These are phyloP conservation scores for Teleopsis dalmanni DNA, from an alignment of 1,140 invertebrate genomes.

Conservation along the genomic window DNA sequence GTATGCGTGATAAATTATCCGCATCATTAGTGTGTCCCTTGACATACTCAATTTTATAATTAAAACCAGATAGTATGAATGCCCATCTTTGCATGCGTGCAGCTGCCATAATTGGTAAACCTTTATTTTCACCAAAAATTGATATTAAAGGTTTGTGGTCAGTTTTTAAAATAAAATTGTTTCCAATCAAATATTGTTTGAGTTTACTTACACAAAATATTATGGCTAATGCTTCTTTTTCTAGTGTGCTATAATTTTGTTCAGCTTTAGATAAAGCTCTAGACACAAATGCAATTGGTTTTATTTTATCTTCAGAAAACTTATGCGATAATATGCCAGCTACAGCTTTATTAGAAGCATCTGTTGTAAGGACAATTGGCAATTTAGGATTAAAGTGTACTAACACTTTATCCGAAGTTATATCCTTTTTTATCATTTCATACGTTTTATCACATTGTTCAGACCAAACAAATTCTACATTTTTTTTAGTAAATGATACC, in stretches of 20 bases:
- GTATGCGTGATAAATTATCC: slow-evolving; percentile 3
- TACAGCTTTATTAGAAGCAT: not conserved
- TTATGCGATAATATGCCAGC: not conserved
- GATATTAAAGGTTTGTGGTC: slow-evolving; percentile 48
- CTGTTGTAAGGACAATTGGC: not conserved
- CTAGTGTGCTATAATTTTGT: slow-evolving; percentile 1
- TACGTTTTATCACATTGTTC: slow-evolving; percentile 22
- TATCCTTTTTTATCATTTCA: slow-evolving; percentile 9
- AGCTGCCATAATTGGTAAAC: slow-evolving; percentile 31
- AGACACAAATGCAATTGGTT: slow-evolving; percentile 3
- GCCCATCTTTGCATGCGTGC: slow-evolving; percentile 35
- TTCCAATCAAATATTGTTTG: slow-evolving; percentile 48
- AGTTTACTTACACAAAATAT: slow-evolving; percentile 45
- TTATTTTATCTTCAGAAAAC: slow-evolving; percentile 1
- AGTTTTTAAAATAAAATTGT: slow-evolving; percentile 46
- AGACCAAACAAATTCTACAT: slow-evolving; percentile 20
- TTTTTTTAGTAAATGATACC: slow-evolving; percentile 25
- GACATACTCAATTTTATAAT: slow-evolving; percentile 36
- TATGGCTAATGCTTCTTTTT: slow-evolving; percentile 7
- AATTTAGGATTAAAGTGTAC: slow-evolving; percentile 4
- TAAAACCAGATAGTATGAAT: slow-evolving; percentile 31
- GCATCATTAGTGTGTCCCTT: slow-evolving; percentile 5
- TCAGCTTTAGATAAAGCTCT: slow-evolving; percentile 3
- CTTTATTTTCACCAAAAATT: slow-evolving; percentile 42
- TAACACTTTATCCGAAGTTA: slow-evolving; percentile 1